phyloP scores from a whole-genome alignment of 92 coral and sea anemone species.

The Montipora capitata region DNA sequence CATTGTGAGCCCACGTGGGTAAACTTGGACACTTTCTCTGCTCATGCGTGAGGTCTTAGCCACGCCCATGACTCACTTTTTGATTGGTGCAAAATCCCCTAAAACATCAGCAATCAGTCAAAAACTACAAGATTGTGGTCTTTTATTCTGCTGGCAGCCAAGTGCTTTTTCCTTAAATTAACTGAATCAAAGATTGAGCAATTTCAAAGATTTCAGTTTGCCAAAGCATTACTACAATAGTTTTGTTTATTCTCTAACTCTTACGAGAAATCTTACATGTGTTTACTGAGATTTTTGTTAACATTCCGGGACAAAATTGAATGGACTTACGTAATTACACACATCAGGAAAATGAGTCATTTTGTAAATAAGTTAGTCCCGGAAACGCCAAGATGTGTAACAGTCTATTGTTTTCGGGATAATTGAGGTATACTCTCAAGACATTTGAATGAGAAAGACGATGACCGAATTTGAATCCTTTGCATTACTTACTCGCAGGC shows the following conservation, averaged over 20 bases:
- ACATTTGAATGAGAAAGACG: constrained; percentile 32
- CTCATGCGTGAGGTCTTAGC: constrained; percentile 53
- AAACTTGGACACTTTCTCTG: constrained; percentile 41
- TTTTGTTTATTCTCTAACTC: too few species aligned
- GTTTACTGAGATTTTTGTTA: constrained; percentile 45
- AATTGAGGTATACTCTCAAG: constrained; percentile 6
- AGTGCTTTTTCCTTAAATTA: constrained; percentile 30
- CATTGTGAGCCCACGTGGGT: constrained; percentile 95
- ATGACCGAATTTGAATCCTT: background rate
- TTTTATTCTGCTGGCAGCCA: constrained; percentile 38
- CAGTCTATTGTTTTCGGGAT: constrained; percentile 42
- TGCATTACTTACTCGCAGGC: background rate
- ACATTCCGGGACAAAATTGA: constrained; percentile 79
- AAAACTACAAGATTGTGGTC: constrained; percentile 75
- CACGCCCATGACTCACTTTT: constrained; percentile 69
- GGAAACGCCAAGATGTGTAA: constrained; percentile 72
- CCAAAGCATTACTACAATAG: background rate
- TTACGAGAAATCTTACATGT: constrained; percentile 28
- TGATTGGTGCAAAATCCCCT: constrained; percentile 72
- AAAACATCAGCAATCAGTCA: constrained; percentile 78
- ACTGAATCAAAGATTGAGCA: background rate
- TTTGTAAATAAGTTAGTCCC: constrained; percentile 65
- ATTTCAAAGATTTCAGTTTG: constrained; percentile 26
- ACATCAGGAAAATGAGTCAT: constrained; percentile 71
- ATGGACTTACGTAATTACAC: constrained; percentile 73